phyloP scores from a whole-genome alignment of 2,888 invertebrate species.

The Drosophila testacea region DNA sequence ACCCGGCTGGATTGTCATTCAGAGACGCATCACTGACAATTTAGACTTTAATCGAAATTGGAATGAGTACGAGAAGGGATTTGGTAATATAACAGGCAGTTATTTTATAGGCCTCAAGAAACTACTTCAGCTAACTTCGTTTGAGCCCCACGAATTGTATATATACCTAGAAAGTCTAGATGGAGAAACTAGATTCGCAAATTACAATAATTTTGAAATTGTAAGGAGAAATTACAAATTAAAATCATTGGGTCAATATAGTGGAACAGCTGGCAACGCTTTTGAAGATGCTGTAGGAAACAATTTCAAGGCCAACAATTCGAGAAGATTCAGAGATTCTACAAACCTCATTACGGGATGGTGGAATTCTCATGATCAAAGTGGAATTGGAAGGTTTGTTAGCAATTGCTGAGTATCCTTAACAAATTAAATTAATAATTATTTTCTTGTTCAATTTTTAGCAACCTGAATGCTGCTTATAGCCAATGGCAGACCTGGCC shows the following conservation, averaged over 20 bases:
- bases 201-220: constrained; percentile 17
- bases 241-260: constrained; percentile 14
- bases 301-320: not conserved
- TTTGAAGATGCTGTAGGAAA: not conserved
- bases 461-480: constrained; percentile 9
- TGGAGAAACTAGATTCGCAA: constrained; percentile 86
- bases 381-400: constrained; percentile 1
- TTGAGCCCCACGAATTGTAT: constrained; percentile 86
- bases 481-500: constrained; percentile 9
- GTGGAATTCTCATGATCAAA: not conserved
- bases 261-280: constrained; percentile 17
- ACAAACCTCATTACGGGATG: constrained; percentile 1
- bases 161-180: constrained; percentile 88
- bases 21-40: constrained; percentile 87
- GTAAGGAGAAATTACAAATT: not conserved
- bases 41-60: constrained; percentile 88
- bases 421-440: not conserved
- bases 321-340: not conserved
- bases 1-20: constrained; percentile 89
- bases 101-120: constrained; percentile 90
- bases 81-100: constrained; percentile 88
- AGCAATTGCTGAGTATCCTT: not conserved
- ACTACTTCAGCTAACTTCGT: constrained; percentile 85
- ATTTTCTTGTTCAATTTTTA: not conserved
- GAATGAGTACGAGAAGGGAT: constrained; percentile 88